phyloP scores from a whole-genome alignment of 1,140 invertebrate genomes.

The Lasioglossum baleicum region DNA sequence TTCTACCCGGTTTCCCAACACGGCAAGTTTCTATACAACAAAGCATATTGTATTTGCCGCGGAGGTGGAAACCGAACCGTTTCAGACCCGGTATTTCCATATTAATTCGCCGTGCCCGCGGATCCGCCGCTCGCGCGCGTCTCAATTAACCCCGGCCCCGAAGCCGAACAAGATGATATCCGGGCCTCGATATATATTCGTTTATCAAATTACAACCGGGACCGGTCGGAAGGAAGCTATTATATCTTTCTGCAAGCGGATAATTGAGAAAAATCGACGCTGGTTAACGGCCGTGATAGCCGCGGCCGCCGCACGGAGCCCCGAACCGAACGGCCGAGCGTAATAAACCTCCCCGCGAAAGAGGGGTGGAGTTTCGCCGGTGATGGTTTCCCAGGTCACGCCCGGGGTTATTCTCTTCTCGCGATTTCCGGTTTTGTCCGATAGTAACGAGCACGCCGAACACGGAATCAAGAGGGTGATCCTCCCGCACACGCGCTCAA shows the following conservation, averaged over 20 bases:
- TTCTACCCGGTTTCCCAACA: no score
- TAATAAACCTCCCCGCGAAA: constrained; percentile 34
- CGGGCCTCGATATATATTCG: constrained; percentile 20
- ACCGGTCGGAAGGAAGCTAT: constrained; percentile 35
- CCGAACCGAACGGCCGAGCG: not conserved
- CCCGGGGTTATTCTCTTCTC: not conserved
- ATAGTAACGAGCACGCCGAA: not conserved
- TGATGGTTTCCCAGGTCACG: not conserved
- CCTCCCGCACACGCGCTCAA: not conserved
- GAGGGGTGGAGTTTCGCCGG: no score
- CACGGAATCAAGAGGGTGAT: not conserved
- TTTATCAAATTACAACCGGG: constrained; percentile 39
- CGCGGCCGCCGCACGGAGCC: not conserved
- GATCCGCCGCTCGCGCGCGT: not conserved
- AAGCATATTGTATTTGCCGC: not conserved
- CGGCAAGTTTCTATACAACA: no score
- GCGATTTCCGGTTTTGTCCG: not conserved
- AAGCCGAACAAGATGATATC: not conserved
- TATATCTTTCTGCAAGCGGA: constrained; percentile 30
- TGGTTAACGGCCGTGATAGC: constrained; percentile 34
- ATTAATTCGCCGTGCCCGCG: not conserved
- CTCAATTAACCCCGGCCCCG: constrained; percentile 6
- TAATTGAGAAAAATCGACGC: constrained; percentile 60
- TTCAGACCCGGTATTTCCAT: not conserved
- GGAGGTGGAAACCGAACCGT: not conserved